phyloP scores from a whole-genome alignment of 2,113 vertebrate genomes.

The Hemiscyllium ocellatum region DNA sequence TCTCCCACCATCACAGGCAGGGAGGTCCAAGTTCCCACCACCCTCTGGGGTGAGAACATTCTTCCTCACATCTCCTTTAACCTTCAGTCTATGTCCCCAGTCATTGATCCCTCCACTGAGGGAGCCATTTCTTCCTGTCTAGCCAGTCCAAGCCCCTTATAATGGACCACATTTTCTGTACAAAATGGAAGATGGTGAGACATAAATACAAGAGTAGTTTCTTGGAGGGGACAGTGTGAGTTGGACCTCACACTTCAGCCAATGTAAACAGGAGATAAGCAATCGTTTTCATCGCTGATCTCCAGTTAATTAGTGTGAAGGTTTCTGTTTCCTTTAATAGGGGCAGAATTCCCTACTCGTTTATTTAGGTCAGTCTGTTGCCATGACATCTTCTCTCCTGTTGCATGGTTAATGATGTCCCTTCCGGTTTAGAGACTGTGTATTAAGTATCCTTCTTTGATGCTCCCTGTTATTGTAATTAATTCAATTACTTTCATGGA shows the following conservation, averaged over 20 bases:
- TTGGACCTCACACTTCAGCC: not conserved
- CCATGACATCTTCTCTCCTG: not conserved
- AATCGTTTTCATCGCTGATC: not conserved
- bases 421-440: not conserved
- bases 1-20: no score
- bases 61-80: no score
- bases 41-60: no score
- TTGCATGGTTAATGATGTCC: not conserved
- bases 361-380: slow-evolving; percentile 9
- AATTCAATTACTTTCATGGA: not conserved
- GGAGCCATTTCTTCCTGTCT: no score
- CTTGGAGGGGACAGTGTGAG: not conserved
- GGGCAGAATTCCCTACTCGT: not conserved
- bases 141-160: no score
- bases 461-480: not conserved
- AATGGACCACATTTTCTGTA: not conserved
- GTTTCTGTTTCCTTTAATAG: not conserved
- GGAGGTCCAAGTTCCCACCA: no score
- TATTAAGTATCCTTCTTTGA: not conserved
- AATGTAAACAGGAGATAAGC: not conserved
- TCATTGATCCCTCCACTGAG: no score
- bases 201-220: not conserved
- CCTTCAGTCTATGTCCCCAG: no score
- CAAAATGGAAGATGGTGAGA: not conserved
- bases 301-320: not conserved